Evolutionary conservation across 2,113 vertebrate genomes (phyloP).

Genomic region (Candoia aspera): DNA sequence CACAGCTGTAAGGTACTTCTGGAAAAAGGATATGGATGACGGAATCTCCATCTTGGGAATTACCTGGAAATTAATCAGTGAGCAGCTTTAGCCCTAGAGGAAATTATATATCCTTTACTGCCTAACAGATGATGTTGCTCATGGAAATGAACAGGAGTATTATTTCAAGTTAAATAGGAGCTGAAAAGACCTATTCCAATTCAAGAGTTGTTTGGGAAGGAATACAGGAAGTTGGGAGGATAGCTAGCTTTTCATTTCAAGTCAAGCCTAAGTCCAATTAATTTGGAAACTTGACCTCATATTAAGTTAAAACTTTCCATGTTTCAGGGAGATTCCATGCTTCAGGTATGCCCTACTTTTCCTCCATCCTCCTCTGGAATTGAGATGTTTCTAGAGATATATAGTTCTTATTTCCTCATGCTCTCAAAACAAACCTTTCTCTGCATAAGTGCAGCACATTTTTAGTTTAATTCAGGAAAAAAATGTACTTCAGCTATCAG

Average conservation of each 20-base stretch:
- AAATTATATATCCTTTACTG: not conserved
- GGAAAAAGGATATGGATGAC: not conserved
- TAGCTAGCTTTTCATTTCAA: not conserved
- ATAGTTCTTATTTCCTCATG: not conserved
- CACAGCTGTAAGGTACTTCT: not conserved
- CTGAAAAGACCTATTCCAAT: not conserved
- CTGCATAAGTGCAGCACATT: too few relatives aligned
- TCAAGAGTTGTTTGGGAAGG: not conserved
- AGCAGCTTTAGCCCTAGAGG: not conserved
- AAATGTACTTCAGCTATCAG: too few relatives aligned
- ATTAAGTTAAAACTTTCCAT: not conserved
- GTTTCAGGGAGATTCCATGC: not conserved
- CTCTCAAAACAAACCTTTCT: not conserved
- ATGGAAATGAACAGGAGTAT: not conserved
- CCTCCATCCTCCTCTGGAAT: too few relatives aligned
- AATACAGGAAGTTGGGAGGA: not conserved
- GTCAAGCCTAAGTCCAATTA: not conserved
- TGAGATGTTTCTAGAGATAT: not conserved
- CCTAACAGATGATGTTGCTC: not conserved
- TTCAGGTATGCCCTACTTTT: not conserved
- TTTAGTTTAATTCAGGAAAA: too few relatives aligned
- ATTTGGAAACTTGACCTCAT: not conserved
- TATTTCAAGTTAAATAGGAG: not conserved
- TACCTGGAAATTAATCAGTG: not conserved
- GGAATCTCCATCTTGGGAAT: not conserved